A percentile compares a stretch with the other conserved stretches of the same genome.
These are phyloP conservation scores for Mystacornis crossleyi DNA, from an alignment of 2,113 vertebrate species.

Conservation along the genomic window DNA sequence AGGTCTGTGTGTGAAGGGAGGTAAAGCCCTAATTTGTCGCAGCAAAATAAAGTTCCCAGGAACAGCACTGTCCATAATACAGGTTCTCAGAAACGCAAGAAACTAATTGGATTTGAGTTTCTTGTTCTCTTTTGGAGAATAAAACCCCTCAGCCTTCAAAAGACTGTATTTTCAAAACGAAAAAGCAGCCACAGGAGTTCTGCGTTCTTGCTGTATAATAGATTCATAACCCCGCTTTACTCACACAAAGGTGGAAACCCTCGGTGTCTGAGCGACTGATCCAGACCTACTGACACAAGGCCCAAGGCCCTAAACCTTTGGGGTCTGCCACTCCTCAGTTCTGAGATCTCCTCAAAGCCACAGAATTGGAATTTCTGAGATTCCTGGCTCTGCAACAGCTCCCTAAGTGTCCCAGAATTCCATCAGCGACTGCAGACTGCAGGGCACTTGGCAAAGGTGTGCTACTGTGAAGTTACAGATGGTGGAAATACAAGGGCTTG, in stretches of 20 bases:
- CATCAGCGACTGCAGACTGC: background rate
- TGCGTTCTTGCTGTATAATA: background rate
- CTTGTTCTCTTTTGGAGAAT: background rate
- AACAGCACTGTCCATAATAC: background rate
- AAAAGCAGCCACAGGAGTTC: background rate
- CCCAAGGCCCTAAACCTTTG: background rate
- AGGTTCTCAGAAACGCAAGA: background rate
- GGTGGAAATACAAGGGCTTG: background rate
- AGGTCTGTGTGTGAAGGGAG: background rate
- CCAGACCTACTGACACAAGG: background rate
- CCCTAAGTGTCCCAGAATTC: accelerated
- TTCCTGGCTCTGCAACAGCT: background rate
- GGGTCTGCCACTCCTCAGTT: background rate
- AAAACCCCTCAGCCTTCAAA: background rate
- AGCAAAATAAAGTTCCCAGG: slow-evolving; percentile 3
- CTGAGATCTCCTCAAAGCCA: background rate
- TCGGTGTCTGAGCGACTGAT: background rate
- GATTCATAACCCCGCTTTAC: background rate
- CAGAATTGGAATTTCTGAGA: background rate
- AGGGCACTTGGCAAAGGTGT: background rate
- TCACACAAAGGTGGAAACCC: background rate
- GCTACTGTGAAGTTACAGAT: accelerated
- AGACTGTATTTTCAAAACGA: background rate
- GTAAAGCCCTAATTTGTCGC: background rate
- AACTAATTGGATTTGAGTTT: slow-evolving; percentile 37